Conservation (phyloP, 1,140 invertebrate genomes). For the Meteorus sp. region DNA sequence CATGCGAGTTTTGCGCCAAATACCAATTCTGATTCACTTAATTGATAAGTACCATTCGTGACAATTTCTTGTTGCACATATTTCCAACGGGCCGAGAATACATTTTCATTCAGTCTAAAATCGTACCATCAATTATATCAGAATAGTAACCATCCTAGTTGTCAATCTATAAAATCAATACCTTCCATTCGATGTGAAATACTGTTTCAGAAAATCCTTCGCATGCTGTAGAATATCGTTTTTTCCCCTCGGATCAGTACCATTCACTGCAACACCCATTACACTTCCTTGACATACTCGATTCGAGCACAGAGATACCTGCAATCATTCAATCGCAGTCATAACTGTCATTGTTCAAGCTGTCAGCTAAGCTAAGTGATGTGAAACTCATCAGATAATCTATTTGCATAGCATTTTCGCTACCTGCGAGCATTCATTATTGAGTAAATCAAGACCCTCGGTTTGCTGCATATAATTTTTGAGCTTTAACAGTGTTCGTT, state of each 20-base stretch:
- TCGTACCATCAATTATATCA: not conserved
- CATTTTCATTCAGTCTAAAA: conserved; percentile 73
- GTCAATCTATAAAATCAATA: too few species aligned
- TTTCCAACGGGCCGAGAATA: conserved; percentile 75
- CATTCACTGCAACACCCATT: conserved; percentile 66
- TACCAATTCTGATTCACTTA: conserved; percentile 89
- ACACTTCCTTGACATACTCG: conserved; percentile 74
- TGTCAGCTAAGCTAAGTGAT: too few species aligned
- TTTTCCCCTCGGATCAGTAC: conserved; percentile 64
- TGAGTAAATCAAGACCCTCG: conserved; percentile 66
- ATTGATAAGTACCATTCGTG: conserved; percentile 80
- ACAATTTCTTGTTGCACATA: conserved; percentile 79
- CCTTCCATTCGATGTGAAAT: conserved; percentile 85
- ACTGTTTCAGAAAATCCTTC: conserved; percentile 86
- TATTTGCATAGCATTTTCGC: not conserved
- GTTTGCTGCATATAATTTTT: conserved; percentile 64
- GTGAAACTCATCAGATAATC: too few species aligned
- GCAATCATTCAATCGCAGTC: conserved; percentile 37
- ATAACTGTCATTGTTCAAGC: too few species aligned
- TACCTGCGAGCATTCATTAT: conserved; percentile 62
- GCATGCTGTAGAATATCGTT: conserved; percentile 74
- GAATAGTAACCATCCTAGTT: conserved; percentile 19
- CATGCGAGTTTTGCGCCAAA: conserved; percentile 94
- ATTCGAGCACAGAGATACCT: conserved; percentile 70
- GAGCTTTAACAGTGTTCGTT: conserved; percentile 64